Base-by-base conservation (phyloP, 1,140 invertebrate genomes). In the Rhagoletis zephyria region DNA sequence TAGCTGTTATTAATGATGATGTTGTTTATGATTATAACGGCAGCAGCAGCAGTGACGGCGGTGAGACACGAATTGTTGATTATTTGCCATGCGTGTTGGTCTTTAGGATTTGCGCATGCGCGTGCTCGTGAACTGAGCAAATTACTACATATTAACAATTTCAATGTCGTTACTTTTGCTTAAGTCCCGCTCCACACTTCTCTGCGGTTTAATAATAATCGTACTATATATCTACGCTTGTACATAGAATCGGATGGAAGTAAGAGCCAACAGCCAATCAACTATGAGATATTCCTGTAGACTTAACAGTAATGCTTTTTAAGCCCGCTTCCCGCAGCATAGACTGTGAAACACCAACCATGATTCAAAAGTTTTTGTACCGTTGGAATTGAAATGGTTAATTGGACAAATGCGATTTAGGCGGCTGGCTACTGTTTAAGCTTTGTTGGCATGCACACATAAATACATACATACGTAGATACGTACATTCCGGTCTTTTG, bases 141-240 rank as follows among this genome's bases (percentile, higher is more conserved):
- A 81, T 81, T 81, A 81, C 30, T 30, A 30, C 30, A 42, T 19
- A 56, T 56, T 81, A 59, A 81, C 45, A 81, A 81, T 81, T 81
- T 81, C 74, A 81, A 56, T 81, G 74, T 81, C 74, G 42, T 81
- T 81, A 81, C 7, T 81, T 56, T 81, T 42, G n/a, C 14, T 14
- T 12, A 30, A 74, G 4, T 19, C 4, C 64, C 16, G 59, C 59
- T 12, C 40, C 45, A 12, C 64, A 30, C 64, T 4, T 30, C 19
- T 56, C 5, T 5, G 1, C 51, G 10, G 51, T 1, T 2, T 56
- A 63, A 19, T 9, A 67, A 19, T 40, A 9, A 19, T 19, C 30
- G 64, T 30, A 12, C 10, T 67, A 40, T 67, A 19, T 19, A 40
- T 67, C 16, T n/a, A 7, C 5, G 51, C 3, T 0, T 7, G 51